Evolutionary conservation across 2,888 invertebrate genomes (phyloP).

Genomic region (Eristalis tenax): DNA sequence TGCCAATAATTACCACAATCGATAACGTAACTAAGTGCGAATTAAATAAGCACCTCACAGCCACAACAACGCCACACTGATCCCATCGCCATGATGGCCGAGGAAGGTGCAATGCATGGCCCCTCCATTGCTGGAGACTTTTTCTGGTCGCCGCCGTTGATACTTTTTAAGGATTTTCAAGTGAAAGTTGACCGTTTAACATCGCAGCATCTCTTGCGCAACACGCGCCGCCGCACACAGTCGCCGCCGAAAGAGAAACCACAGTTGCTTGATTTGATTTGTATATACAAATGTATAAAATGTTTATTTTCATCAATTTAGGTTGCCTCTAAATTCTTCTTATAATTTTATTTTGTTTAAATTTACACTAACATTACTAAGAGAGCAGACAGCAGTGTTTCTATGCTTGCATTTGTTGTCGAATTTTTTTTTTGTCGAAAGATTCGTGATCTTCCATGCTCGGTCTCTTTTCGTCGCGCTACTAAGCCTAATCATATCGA

Average conservation of each 20-base stretch:
- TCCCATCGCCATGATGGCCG: constrained; percentile 27
- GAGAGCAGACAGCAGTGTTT: constrained; percentile 28
- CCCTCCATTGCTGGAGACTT: neutral
- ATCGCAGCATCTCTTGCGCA: neutral
- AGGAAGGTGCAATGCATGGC: neutral
- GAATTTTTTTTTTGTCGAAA: constrained; percentile 6
- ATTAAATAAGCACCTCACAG: constrained; percentile 39
- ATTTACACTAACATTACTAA: constrained; percentile 38
- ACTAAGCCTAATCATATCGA: constrained; percentile 59
- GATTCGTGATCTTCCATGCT: constrained; percentile 1
- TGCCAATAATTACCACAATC: constrained; percentile 62
- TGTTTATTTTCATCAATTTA: constrained; percentile 52
- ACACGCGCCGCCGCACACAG: neutral
- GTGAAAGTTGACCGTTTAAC: constrained; percentile 33
- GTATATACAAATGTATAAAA: constrained; percentile 59
- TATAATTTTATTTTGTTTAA: constrained; percentile 6
- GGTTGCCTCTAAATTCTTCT: constrained; percentile 50
- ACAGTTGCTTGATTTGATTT: constrained; percentile 8
- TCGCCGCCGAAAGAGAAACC: neutral
- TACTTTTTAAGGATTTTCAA: neutral
- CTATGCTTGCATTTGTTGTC: neutral
- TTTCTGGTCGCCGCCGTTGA: neutral
- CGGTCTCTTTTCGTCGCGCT: constrained; percentile 25
- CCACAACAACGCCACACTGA: neutral
- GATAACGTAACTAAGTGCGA: constrained; percentile 62